phyloP scores from a whole-genome alignment of 2,797 vertebrate genomes.

The Eulemur mongoz region DNA sequence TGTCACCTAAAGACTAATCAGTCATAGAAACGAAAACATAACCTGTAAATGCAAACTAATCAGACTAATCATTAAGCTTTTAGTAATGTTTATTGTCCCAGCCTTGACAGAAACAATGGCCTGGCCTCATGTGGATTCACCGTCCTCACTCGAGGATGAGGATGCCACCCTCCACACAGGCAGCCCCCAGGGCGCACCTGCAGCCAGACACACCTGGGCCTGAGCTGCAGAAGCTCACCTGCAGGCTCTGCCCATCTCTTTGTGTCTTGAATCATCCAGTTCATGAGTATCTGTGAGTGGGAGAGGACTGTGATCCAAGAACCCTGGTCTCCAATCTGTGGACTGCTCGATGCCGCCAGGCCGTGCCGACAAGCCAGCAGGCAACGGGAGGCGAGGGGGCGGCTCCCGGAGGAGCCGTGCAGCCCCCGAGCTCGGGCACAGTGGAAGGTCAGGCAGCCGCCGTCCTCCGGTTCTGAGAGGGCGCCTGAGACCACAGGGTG shows the following conservation, averaged over 20 bases:
- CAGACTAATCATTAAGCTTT: no score
- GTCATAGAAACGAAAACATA: not conserved
- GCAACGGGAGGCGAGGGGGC: not conserved
- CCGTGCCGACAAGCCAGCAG: not conserved
- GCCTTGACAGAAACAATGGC: not conserved
- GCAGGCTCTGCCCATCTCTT: not conserved
- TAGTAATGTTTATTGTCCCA: not conserved
- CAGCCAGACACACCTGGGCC: not conserved
- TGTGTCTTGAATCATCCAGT: not conserved
- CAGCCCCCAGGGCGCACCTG: no score
- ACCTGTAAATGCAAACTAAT: not conserved
- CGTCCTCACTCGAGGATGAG: no score
- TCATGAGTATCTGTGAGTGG: not conserved
- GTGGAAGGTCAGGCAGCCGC: not conserved
- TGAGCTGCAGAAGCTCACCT: no score
- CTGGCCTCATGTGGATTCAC: not conserved
- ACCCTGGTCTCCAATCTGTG: rapidly evolving
- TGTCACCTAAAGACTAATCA: not conserved
- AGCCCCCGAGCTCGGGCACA: no score
- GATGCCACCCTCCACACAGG: rapidly evolving
- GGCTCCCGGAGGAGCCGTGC: not conserved
- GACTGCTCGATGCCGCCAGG: rapidly evolving
- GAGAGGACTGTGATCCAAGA: not conserved
- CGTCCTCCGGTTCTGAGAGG: not conserved
- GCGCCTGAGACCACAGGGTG: rapidly evolving